Conservation (phyloP, 2,797 vertebrate species). For the Semaprochilodus insignis region DNA sequence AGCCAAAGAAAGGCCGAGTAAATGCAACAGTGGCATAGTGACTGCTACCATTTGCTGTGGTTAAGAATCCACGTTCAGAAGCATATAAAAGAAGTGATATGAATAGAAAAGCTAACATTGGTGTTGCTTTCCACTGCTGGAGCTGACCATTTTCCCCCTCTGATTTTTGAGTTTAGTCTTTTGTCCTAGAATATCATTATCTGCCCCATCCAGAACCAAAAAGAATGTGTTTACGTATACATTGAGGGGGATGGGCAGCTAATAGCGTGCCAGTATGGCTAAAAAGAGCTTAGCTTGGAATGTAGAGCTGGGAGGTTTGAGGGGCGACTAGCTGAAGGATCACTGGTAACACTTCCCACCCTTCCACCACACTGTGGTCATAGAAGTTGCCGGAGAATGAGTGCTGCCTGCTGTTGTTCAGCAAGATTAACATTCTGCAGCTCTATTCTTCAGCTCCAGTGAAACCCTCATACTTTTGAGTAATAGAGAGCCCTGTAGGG, state of each 20-base stretch:
- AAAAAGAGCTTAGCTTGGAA: slow-evolving; percentile 19
- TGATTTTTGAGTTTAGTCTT: too few relatives aligned
- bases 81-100: too few relatives aligned
- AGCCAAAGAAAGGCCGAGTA: too few relatives aligned
- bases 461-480: slow-evolving; percentile 37
- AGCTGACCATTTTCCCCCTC: too few relatives aligned
- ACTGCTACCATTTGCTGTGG: too few relatives aligned
- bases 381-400: slow-evolving; percentile 33
- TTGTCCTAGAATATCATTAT: too few relatives aligned
- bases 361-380: slow-evolving; percentile 28
- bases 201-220: too few relatives aligned
- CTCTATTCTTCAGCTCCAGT: slow-evolving; percentile 1
- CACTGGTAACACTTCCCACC: slow-evolving; percentile 21
- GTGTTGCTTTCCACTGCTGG: too few relatives aligned
- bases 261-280: slow-evolving; percentile 21
- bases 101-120: too few relatives aligned
- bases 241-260: neutral
- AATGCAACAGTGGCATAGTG: too few relatives aligned
- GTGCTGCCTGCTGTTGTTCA: slow-evolving; percentile 36
- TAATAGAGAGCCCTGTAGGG: slow-evolving; percentile 40
- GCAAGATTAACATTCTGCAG: slow-evolving; percentile 36
- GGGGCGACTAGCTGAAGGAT: neutral
- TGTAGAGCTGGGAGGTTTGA: neutral
- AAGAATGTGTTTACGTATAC: too few relatives aligned
- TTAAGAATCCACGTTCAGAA: too few relatives aligned